These are phyloP conservation scores for Slavum lentiscoides DNA, from an alignment of 2,888 invertebrate genomes.

Conservation along the genomic window DNA sequence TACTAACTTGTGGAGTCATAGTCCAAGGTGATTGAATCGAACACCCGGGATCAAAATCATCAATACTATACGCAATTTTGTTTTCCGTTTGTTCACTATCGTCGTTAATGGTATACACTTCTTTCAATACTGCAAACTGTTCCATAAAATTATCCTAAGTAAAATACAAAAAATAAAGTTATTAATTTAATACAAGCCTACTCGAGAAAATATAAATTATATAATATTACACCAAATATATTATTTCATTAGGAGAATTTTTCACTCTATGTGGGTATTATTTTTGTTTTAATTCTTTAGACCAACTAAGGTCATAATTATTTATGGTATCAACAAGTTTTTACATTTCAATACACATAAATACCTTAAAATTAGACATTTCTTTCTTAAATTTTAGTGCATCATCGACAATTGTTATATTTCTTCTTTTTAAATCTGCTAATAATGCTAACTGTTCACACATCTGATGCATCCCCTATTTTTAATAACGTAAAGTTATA, in stretches of 20 bases:
- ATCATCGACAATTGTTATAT: conserved; percentile 67
- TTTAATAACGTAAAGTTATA: conserved; percentile 58
- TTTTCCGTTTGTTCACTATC: conserved; percentile 21
- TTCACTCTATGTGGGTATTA: too few species aligned
- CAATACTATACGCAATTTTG: conserved; percentile 28
- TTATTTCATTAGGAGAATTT: too few species aligned
- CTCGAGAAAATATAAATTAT: too few species aligned
- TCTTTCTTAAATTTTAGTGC: conserved; percentile 71
- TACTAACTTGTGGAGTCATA: conserved; percentile 38
- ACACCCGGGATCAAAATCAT: conserved; percentile 38
- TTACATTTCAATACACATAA: conserved; percentile 55
- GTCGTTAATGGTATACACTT: conserved; percentile 46
- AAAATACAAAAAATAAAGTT: not conserved
- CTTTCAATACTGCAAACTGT: conserved; percentile 45
- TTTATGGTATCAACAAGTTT: too few species aligned
- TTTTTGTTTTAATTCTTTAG: too few species aligned
- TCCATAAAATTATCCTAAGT: conserved; percentile 52
- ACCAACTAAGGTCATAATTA: too few species aligned
- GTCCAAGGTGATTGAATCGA: conserved; percentile 24
- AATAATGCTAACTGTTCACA: conserved; percentile 76
- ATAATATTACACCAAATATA: too few species aligned
- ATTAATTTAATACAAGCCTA: too few species aligned
- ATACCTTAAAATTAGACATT: conserved; percentile 73
- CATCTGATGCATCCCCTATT: conserved; percentile 75
- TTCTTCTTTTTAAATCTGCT: conserved; percentile 69